Percentiles rank a stretch among this genome's conserved stretches.
These are phyloP conservation scores for Bujurquina vittata DNA, from an alignment of 2,113 vertebrate genomes.

Conservation along the genomic window DNA sequence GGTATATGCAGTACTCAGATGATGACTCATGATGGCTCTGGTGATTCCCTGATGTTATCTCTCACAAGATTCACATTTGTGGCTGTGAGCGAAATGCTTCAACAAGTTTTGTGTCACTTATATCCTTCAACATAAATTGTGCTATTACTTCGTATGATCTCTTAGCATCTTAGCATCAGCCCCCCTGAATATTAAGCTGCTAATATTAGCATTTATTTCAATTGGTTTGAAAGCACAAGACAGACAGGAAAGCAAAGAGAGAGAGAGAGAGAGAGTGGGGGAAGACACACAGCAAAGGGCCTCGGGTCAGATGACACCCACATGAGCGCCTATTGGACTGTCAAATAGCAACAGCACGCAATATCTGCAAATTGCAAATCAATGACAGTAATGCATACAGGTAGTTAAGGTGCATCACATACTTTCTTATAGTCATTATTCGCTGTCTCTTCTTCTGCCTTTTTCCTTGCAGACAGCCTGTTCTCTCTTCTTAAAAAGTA, in stretches of 20 bases:
- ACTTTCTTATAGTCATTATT: conserved; percentile 90
- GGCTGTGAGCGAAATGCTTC: background rate
- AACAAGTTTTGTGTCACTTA: background rate
- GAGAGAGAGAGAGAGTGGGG: too few species aligned
- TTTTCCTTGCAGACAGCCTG: conserved; percentile 83
- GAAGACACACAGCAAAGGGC: too few species aligned
- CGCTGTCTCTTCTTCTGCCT: conserved; percentile 81
- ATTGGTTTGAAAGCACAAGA: too few species aligned
- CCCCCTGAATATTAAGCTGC: too few species aligned
- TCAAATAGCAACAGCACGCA: background rate
- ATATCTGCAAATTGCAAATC: background rate
- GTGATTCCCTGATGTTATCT: background rate
- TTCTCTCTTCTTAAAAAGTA: conserved; percentile 84
- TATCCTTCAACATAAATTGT: background rate
- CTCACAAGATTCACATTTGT: background rate
- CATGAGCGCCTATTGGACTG: background rate
- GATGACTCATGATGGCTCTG: background rate
- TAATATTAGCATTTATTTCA: too few species aligned
- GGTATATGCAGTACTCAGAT: background rate
- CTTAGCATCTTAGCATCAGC: background rate
- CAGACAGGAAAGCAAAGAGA: too few species aligned
- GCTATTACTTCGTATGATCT: background rate
- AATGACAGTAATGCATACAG: too few species aligned
- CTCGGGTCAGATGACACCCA: too few species aligned
- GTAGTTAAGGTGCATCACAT: background rate